These are phyloP conservation scores for Icerya purchasi DNA, from an alignment of 2,888 invertebrate genomes.

Conservation along the genomic window DNA sequence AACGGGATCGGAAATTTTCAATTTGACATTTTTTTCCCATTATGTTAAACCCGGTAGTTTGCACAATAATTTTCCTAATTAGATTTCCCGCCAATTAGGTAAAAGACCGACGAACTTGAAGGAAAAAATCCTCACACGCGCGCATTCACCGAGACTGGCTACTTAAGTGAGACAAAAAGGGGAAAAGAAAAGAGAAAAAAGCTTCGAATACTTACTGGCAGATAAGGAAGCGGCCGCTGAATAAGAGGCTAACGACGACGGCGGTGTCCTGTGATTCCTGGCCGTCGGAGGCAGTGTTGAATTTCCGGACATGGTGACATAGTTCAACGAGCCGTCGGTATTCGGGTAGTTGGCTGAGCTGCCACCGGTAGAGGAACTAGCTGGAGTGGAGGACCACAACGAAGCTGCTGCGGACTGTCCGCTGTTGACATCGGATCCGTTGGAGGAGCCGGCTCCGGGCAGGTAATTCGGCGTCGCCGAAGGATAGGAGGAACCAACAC, in stretches of 20 bases:
- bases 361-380: slow-evolving; percentile 5
- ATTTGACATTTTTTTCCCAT: too few relatives aligned
- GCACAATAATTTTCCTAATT: too few relatives aligned
- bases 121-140: too few relatives aligned
- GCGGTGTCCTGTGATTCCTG: slow-evolving; percentile 1
- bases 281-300: too few relatives aligned
- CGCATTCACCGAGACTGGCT: too few relatives aligned
- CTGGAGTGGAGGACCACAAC: slow-evolving; percentile 5
- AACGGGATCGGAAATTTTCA: too few relatives aligned
- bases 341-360: slow-evolving; percentile 12
- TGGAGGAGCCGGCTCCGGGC: slow-evolving; percentile 5
- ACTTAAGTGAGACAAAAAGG: background rate
- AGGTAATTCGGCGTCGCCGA: slow-evolving; percentile 9
- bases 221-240: slow-evolving; percentile 18
- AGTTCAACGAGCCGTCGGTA: slow-evolving; percentile 12
- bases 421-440: slow-evolving; percentile 10
- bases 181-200: background rate
- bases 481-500: background rate
- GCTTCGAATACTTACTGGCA: slow-evolving; percentile 16
- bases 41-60: too few relatives aligned
- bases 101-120: too few relatives aligned
- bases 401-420: slow-evolving; percentile 12
- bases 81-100: too few relatives aligned
- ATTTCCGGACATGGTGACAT: slow-evolving; percentile 10
- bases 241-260: slow-evolving; percentile 1